phyloP scores from a whole-genome alignment of 2,113 vertebrate genomes.

The Catharus fuscescens region DNA sequence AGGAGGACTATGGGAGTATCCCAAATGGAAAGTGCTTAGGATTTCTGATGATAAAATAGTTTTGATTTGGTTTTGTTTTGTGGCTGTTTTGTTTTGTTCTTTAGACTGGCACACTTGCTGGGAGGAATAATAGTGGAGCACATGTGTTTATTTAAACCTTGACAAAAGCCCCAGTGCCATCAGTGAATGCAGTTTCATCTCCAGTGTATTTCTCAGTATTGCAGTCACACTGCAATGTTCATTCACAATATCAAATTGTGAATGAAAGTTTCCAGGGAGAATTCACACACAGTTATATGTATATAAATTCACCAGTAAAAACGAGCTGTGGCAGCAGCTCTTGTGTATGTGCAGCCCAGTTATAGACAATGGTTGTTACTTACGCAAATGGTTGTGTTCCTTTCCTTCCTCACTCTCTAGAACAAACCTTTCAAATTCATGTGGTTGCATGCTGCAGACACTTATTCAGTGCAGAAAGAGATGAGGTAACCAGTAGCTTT shows the following conservation, averaged over 20 bases:
- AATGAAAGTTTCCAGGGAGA: not conserved
- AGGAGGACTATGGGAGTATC: not conserved
- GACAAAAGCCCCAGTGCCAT: not conserved
- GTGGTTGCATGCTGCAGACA: not conserved
- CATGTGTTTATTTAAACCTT: not conserved
- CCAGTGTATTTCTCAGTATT: not conserved
- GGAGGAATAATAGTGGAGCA: not conserved
- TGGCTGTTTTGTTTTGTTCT: too few species aligned
- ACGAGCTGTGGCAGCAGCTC: not conserved
- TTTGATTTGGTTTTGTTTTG: not conserved
- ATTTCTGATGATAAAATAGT: not conserved
- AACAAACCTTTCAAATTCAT: not conserved
- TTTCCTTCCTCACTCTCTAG: not conserved
- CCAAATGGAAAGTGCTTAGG: not conserved
- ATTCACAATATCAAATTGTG: not conserved
- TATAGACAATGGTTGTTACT: not conserved
- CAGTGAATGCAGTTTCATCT: not conserved
- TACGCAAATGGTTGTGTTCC: not conserved
- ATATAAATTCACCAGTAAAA: not conserved
- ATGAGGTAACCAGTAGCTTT: not conserved
- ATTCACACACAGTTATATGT: fast-evolving
- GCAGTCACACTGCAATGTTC: not conserved
- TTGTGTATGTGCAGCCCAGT: not conserved
- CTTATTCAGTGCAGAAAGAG: not conserved
- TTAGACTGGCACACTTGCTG: not conserved